These are phyloP conservation scores for Caenorhabditis sp. DNA, from an alignment of 2,888 invertebrate genomes.

Conservation along the genomic window DNA sequence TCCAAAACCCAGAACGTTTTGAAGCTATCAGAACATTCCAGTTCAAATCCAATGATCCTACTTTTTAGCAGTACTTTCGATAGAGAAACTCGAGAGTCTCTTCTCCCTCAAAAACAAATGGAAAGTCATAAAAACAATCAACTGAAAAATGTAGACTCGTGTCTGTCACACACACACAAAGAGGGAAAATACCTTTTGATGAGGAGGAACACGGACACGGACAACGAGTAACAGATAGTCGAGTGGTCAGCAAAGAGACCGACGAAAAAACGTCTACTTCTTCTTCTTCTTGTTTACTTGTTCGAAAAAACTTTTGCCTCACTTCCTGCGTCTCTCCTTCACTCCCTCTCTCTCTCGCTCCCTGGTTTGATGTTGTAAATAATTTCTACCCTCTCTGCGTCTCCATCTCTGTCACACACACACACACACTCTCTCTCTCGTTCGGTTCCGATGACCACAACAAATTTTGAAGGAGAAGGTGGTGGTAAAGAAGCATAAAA, in stretches of 20 bases:
- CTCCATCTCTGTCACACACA: not conserved
- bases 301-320: constrained; percentile 9
- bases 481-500: not conserved
- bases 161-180: not conserved
- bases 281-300: constrained; percentile 34
- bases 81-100: not conserved
- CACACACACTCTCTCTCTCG: not conserved
- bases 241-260: constrained; percentile 29
- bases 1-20: too few relatives aligned
- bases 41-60: not conserved
- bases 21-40: not conserved
- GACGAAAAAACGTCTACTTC: constrained; percentile 26
- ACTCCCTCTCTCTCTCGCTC: too few relatives aligned
- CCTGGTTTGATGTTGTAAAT: constrained; percentile 21
- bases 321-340: constrained; percentile 38
- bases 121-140: not conserved
- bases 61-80: too few relatives aligned
- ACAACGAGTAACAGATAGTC: not conserved
- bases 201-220: constrained; percentile 20
- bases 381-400: not conserved
- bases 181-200: constrained; percentile 6
- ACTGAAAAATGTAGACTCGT: constrained; percentile 15
- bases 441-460: constrained; percentile 33
- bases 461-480: constrained; percentile 11
- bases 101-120: not conserved